Percentiles rank a stretch among this genome's conserved stretches.
These are phyloP conservation scores for Bombyx mori DNA, from an alignment of 1,140 invertebrate species.

Conservation along the genomic window DNA sequence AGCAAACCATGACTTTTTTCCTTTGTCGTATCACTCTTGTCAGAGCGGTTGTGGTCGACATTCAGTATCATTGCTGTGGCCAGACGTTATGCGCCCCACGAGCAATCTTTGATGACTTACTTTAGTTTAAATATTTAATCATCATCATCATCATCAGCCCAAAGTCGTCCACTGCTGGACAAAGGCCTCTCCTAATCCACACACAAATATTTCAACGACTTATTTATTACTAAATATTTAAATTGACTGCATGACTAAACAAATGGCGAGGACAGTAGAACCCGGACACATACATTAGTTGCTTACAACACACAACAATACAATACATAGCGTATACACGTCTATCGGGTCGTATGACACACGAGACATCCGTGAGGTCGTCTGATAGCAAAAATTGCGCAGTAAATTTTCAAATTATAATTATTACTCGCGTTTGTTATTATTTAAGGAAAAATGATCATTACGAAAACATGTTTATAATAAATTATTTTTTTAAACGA, in stretches of 20 bases:
- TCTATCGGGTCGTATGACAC: slow-evolving; percentile 36
- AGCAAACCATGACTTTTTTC: no score
- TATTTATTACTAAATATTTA: slow-evolving; percentile 14
- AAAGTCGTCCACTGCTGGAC: no score
- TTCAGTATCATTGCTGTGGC: no score
- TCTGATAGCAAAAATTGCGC: slow-evolving; percentile 42
- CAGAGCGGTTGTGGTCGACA: no score
- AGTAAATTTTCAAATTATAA: slow-evolving; percentile 23
- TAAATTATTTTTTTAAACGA: no score
- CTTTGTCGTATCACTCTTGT: no score
- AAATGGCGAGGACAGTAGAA: slow-evolving; percentile 29
- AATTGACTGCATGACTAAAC: slow-evolving; percentile 29
- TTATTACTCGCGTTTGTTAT: slow-evolving; percentile 9
- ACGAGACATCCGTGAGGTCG: slow-evolving; percentile 27
- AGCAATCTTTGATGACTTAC: no score
- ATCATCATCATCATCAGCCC: no score
- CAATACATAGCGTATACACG: slow-evolving; percentile 21
- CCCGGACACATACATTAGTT: slow-evolving; percentile 37
- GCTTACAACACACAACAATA: slow-evolving; percentile 27
- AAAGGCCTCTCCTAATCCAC: no score
- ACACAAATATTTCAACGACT: no score
- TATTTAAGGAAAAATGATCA: neutral
- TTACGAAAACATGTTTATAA: neutral
- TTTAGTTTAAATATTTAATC: no score
- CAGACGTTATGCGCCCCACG: no score